Evolutionary conservation across 2,888 invertebrate genomes (phyloP), one percentile per base, ranked within the genome.

Genomic region (Pollenia griseotomentosa): DNA sequence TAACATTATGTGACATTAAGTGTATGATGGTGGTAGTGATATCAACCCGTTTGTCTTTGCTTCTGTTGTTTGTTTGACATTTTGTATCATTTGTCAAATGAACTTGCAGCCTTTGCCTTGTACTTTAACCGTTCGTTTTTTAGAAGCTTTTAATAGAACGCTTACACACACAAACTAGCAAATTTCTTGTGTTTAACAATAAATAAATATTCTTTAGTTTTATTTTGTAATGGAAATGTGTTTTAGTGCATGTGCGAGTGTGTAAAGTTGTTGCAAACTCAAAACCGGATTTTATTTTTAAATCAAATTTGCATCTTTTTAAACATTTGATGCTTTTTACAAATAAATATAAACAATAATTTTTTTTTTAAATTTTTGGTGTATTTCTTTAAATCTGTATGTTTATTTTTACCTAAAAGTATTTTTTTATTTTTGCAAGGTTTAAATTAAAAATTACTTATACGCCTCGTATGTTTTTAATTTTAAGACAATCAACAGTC

Each of bases 251-350:
- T 65, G 75, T 77, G 14, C 33, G 11, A 55, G 40, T 70, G 63
- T 42, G 16, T 44, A 48, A 57, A 70, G 61, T 11, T 23, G 73
- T 73, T 78, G 11, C 42, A 51, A 42, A 51, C 44, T 73, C 63
- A 79, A 74, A 48, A 61, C 78, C 78, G 68, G 82, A n/a, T 65
- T 80, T 70, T 19, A 40, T 59, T 59, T 2, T 23, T 23, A 23
- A 23, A 23, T 23, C 23, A 23, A 48, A 90, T 91, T 91, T 90
- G 89, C 90, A 89, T 51, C 12, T 66, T 51, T 33, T 0, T 51
- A 44, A 23, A 33, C n/a, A 42, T 66, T 48, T 55, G 40, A 16
- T 66, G 42, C 11, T 23, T 65, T 70, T 78, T n/a, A 9, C 11
- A 48, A 61, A 48, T 46, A 46, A 42, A 63, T 14, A 19, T 10